A percentile compares a stretch with the other conserved stretches of the same genome.
Conservation (phyloP, 1,140 invertebrate genomes). For the Vanessa atalanta region DNA sequence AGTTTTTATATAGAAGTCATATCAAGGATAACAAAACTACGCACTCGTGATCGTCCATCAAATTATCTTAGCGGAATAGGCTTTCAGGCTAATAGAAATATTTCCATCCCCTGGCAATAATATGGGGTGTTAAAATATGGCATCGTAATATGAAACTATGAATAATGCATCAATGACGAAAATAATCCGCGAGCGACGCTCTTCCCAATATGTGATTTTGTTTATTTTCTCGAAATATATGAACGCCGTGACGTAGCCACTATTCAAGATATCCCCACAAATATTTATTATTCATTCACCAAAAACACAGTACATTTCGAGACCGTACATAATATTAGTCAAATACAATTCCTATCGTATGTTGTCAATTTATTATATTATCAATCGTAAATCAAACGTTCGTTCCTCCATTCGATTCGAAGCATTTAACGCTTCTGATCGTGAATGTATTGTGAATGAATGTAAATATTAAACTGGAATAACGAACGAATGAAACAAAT, state of each 20-base stretch:
- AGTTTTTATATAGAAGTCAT: too few species aligned
- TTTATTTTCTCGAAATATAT: constrained; percentile 44
- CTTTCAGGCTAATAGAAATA: constrained; percentile 11
- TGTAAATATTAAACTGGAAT: constrained; percentile 5
- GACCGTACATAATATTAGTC: not conserved
- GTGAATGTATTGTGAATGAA: constrained; percentile 1
- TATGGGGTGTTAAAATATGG: constrained; percentile 27
- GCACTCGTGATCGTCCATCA: not conserved
- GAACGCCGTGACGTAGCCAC: constrained; percentile 46
- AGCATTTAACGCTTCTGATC: not conserved
- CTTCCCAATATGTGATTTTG: constrained; percentile 52
- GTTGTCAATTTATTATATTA: too few species aligned
- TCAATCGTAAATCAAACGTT: not conserved
- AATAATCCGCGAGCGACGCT: constrained; percentile 60
- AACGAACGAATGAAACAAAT: constrained; percentile 48
- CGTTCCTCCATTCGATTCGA: not conserved
- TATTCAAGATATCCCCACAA: constrained; percentile 49
- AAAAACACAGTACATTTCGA: constrained; percentile 30
- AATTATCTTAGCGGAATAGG: constrained; percentile 5
- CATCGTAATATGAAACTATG: constrained; percentile 50
- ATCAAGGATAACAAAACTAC: not conserved
- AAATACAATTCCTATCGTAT: too few species aligned
- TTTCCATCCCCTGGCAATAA: constrained; percentile 2
- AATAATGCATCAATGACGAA: constrained; percentile 66
- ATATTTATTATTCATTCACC: constrained; percentile 47